Percentiles rank a stretch among this genome's conserved stretches.
These are phyloP conservation scores for Gryon sp. DNA, from an alignment of 1,140 invertebrate genomes.

Conservation along the genomic window DNA sequence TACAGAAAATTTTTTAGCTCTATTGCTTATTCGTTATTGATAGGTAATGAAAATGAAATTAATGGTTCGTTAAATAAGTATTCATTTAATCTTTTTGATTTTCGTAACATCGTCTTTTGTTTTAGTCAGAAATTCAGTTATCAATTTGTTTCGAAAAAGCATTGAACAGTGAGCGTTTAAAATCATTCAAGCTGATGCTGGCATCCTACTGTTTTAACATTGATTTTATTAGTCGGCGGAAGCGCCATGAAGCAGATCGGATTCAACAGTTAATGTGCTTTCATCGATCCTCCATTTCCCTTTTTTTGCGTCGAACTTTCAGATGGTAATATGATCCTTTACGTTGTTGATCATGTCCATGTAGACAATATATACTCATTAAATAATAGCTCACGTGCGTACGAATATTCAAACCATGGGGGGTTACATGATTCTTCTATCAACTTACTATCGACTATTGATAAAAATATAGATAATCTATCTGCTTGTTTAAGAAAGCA, in stretches of 20 bases:
- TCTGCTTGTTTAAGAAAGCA: slow-evolving; percentile 25
- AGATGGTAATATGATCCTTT: slow-evolving; percentile 11
- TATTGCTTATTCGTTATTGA: too few species aligned
- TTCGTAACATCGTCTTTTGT: not conserved
- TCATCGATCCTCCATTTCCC: slow-evolving; percentile 18
- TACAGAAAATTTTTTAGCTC: too few species aligned
- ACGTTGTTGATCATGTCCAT: not conserved
- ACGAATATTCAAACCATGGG: slow-evolving; percentile 21
- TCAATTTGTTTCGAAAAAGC: slow-evolving; percentile 34
- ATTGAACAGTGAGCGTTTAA: slow-evolving; percentile 38
- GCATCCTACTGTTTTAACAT: slow-evolving; percentile 52
- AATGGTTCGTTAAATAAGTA: slow-evolving; percentile 23
- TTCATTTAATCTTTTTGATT: slow-evolving; percentile 31
- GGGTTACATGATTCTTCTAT: slow-evolving; percentile 21
- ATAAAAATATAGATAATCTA: slow-evolving; percentile 11
- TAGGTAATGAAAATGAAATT: too few species aligned
- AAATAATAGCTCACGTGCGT: slow-evolving; percentile 28
- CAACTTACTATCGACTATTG: slow-evolving; percentile 28
- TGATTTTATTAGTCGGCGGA: slow-evolving; percentile 25
- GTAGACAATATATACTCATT: slow-evolving; percentile 38
- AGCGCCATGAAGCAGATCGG: slow-evolving; percentile 44
- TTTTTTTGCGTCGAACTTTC: slow-evolving; percentile 11
- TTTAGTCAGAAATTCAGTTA: slow-evolving; percentile 25
- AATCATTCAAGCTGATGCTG: slow-evolving; percentile 48
- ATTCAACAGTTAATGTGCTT: slow-evolving; percentile 10